Evolutionary conservation across 2,797 vertebrate species (phyloP).

Genomic region (Pachyuromys duprasi): DNA sequence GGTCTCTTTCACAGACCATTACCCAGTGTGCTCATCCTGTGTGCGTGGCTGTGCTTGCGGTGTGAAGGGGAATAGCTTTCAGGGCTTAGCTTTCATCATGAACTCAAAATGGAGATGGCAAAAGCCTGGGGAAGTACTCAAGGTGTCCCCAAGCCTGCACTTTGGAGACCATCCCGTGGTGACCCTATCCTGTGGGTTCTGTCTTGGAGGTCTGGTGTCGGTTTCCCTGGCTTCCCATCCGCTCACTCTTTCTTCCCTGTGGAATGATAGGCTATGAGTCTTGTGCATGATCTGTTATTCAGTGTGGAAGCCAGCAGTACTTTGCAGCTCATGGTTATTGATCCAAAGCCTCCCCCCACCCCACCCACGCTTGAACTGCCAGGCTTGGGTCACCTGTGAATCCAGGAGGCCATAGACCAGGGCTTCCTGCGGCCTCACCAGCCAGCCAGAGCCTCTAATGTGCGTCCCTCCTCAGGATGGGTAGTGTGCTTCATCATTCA

Average conservation of each 20-base stretch:
- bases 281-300: neutral
- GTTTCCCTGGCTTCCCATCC: neutral
- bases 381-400: neutral
- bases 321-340: neutral
- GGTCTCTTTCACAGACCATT: accelerated
- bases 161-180: neutral
- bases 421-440: accelerated
- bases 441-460: neutral
- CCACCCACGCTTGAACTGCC: too few species aligned
- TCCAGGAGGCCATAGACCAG: accelerated
- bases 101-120: neutral
- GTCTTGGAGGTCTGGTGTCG: neutral
- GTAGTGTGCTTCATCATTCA: neutral
- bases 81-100: neutral
- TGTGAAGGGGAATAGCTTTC: neutral
- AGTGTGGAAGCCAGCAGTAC: neutral
- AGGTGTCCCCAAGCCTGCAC: too few species aligned
- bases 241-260: neutral
- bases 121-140: neutral
- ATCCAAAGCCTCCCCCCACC: neutral
- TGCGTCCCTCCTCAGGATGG: neutral
- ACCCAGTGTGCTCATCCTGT: neutral
- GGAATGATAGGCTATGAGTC: neutral
- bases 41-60: neutral
- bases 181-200: neutral